phyloP scores from a whole-genome alignment of 2,888 invertebrate genomes.

The Leucophenga maculata region DNA sequence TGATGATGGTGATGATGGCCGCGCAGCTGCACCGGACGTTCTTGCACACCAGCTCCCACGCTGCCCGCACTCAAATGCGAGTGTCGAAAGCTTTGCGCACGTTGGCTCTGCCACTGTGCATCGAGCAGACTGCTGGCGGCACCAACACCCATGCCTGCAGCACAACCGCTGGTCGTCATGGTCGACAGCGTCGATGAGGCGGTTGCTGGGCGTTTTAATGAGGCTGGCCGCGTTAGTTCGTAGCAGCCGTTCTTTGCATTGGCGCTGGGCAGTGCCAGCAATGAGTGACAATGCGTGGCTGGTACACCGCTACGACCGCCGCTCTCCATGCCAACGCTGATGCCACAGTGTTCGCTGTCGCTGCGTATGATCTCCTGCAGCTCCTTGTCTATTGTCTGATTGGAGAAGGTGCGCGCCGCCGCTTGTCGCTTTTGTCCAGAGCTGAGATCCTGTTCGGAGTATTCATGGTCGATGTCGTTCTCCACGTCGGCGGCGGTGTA shows the following conservation, averaged over 20 bases:
- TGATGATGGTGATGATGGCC: conserved; percentile 55
- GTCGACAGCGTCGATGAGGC: conserved; percentile 56
- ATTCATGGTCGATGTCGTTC: conserved; percentile 58
- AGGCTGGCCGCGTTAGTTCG: conserved; percentile 65
- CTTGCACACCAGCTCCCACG: conserved; percentile 35
- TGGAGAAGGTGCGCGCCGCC: conserved; percentile 64
- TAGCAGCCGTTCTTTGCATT: conserved; percentile 61
- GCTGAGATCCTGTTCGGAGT: conserved; percentile 68
- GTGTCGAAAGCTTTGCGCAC: conserved; percentile 52
- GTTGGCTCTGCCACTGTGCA: conserved; percentile 51
- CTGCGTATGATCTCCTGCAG: conserved; percentile 63
- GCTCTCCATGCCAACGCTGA: conserved; percentile 18
- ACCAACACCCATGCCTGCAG: conserved; percentile 36
- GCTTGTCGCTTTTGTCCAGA: conserved; percentile 56
- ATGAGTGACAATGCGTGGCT: conserved; percentile 59
- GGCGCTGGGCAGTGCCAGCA: conserved; percentile 47
- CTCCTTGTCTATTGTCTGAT: conserved; percentile 68
- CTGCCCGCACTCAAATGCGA: conserved; percentile 50
- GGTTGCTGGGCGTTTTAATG: conserved; percentile 63
- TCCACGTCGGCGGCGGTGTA: conserved; percentile 67
- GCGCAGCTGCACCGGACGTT: conserved; percentile 39
- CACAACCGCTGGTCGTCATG: conserved; percentile 61
- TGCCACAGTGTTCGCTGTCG: conserved; percentile 56
- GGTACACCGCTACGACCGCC: conserved; percentile 26
- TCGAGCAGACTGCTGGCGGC: conserved; percentile 58